Evolutionary conservation across 2,797 vertebrate genomes (phyloP), one percentile per base, ranked within the genome.

Genomic region (Selene dorsalis): DNA sequence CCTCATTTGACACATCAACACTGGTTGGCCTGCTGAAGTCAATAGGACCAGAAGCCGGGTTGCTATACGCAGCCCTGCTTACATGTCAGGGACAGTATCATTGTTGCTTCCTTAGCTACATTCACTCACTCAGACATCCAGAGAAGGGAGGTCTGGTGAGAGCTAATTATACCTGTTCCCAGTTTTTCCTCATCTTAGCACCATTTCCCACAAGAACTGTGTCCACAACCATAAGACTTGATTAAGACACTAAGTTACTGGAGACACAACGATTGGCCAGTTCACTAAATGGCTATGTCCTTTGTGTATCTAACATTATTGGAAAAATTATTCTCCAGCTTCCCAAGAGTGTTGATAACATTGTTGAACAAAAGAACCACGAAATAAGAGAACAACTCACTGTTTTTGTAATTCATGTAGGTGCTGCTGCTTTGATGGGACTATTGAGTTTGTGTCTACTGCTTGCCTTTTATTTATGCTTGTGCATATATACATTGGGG

Each of bases 1-100:
- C 64, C 55, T 83, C 50, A 43, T 58, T 53, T 73, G 63, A 73
- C 58, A 75, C 53, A 60, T 85, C 63, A 77, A 50, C 78, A 55
- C 47, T 39, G 76, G 84, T 69, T 85, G 67, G 52, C 58, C 53
- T 41, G 39, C n/a, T 78, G 24, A 78, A 73, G 75, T 78, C 86
- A 85, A 70, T 55, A 67, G 35, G 48, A 78, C 48, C 58, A 20
- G 45, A 80, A 66, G 58, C 38, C 43, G 50, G 14, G 39, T 45
- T 78, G 26, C 28, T 50, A 14, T 28, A 17, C 53, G 53, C 30
- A 30, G 45, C 69, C 70, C 56, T 35, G 26, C 70, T 83, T 43
- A 55, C 55, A 22, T 1, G 0, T 66, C 43, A 75, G 41, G 6
- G 26, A 56, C 1, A 0, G 26, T 32, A 67, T 63, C 9, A 77